Conservation (phyloP, 92 coral and sea anemone genomes). For the Diadumene lineata region DNA sequence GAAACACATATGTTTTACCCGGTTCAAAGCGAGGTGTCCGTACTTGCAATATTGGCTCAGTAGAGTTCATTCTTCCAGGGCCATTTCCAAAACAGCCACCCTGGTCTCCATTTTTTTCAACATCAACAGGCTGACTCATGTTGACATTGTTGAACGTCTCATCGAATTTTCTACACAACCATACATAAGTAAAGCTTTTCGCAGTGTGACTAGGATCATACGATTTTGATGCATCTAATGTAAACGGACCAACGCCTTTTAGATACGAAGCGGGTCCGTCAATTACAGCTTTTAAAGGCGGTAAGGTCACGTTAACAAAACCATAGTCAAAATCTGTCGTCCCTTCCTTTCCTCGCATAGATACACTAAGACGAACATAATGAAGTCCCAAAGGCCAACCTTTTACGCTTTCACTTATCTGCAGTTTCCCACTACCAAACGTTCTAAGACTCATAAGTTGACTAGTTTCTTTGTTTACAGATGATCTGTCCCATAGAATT, state of each 20-base stretch:
- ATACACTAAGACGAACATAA: constrained; percentile 54
- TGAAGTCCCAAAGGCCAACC: constrained; percentile 45
- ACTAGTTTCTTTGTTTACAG: constrained; percentile 40
- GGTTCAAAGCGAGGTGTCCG: constrained; percentile 37
- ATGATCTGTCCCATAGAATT: constrained; percentile 54
- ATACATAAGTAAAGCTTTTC: constrained; percentile 47
- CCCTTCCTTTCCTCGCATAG: constrained; percentile 77
- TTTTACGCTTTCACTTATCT: constrained; percentile 42
- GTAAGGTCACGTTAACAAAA: constrained; percentile 54
- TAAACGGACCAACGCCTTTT: constrained; percentile 57
- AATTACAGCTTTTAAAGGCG: constrained; percentile 59
- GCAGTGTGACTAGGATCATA: constrained; percentile 59
- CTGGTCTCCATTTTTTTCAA: constrained; percentile 23
- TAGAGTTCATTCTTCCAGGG: constrained; percentile 59
- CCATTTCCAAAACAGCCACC: constrained; percentile 91
- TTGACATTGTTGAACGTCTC: constrained; percentile 53
- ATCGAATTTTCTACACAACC: constrained; percentile 67
- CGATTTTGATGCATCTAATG: constrained; percentile 56
- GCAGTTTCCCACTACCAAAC: constrained; percentile 33
- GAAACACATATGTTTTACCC: constrained; percentile 50
- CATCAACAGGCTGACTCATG: constrained; percentile 58
- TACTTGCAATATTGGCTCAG: constrained; percentile 40
- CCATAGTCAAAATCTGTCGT: constrained; percentile 68
- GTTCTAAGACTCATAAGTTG: constrained; percentile 38
- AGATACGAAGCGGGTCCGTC: constrained; percentile 44